Base-by-base conservation (phyloP, 2,888 invertebrate genomes). In the Drosophila mayaguana region DNA sequence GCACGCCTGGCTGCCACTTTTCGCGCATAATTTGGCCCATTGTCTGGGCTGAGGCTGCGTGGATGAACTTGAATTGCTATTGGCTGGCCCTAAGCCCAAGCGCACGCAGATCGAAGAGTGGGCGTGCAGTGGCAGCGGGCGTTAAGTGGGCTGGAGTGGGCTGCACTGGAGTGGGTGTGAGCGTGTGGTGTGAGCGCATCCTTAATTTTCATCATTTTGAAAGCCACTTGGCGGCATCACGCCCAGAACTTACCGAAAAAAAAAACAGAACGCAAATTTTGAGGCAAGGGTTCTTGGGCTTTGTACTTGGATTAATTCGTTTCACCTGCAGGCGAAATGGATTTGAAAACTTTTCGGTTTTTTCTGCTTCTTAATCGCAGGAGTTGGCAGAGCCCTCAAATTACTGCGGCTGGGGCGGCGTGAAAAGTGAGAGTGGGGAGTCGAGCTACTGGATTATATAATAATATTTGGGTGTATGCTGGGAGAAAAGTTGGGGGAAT, bases 1-100 rank as follows among this genome's bases (percentile, higher is more conserved):
- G 78, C 66, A 53, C 70, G 81, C 72, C 75, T 78, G 80, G 71
- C 72, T 79, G 81, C 66, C 80, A 83, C 73, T 81, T 88, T 88
- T 81, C 81, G 81, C 88, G 89, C 87, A 89, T 89, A 86, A 86
- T 89, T 86, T 90, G 88, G 79, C 70, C 75, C 81, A 83, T 89
- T 89, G 87, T 86, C 81, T 74, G 63, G 28, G 48, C 54, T 56
- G 55, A 67, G 67, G 68, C 50, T 53, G 59, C 40, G 59, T 57
- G 64, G 55, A 32, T 75, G 62, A 63, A 72, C 66, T 66, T 73
- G 67, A 54, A 59, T 53, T 63, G 63, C 72, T 36, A 65, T 79
- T 79, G 59, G 62, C 64, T 70, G 64, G 51, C 61, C 56, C 67
- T 45, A 62, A 74, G 68, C 61, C 38, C 61, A 34, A 9, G 16